phyloP scores from a whole-genome alignment of 2,797 vertebrate genomes.

The Helarctos malayanus region DNA sequence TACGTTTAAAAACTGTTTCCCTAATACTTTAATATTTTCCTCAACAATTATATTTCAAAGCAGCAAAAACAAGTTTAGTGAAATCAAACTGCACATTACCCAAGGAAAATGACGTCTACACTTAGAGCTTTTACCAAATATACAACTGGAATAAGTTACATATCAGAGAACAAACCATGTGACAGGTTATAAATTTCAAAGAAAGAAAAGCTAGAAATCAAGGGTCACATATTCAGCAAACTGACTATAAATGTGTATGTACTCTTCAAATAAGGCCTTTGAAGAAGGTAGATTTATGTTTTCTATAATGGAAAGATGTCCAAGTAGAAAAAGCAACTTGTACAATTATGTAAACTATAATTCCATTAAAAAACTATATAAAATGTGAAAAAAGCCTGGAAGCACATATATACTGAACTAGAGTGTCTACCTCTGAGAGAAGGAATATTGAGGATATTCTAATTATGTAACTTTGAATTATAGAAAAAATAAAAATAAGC shows the following conservation, averaged over 20 bases:
- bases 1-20: conserved; percentile 32
- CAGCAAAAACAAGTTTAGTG: conserved; percentile 52
- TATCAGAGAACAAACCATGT: conserved; percentile 56
- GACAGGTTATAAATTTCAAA: conserved; percentile 61
- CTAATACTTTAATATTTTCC: conserved; percentile 31
- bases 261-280: conserved; percentile 25
- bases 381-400: background rate
- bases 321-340: background rate
- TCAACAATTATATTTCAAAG: conserved; percentile 30
- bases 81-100: conserved; percentile 71
- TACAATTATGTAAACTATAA: background rate
- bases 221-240: background rate
- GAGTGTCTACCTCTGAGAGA: background rate
- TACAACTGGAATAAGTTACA: conserved; percentile 70
- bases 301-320: conserved; percentile 36
- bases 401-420: background rate
- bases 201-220: conserved; percentile 61
- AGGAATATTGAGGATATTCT: background rate
- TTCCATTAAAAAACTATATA: background rate
- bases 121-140: conserved; percentile 74
- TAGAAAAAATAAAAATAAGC: background rate
- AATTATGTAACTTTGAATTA: background rate
- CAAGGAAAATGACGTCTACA: conserved; percentile 62
- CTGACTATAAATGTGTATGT: background rate
- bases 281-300: background rate